Percentiles rank a stretch among this genome's conserved stretches.
phyloP scores from a whole-genome alignment of 2,888 invertebrate genomes.

The Drosophila kuntzei region DNA sequence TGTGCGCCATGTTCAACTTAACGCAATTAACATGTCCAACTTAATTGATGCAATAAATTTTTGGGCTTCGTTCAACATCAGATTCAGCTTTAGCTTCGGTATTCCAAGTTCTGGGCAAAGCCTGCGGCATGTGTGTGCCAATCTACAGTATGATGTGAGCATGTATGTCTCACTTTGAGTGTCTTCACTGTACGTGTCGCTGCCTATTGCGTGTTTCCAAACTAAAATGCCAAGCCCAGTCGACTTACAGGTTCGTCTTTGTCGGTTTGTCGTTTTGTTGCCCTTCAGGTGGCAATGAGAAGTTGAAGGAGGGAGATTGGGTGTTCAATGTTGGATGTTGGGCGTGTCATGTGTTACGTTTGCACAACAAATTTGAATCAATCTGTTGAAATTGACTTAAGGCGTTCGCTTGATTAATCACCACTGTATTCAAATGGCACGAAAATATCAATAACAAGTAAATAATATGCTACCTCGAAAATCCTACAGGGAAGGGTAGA shows the following conservation, averaged over 20 bases:
- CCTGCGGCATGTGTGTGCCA: slow-evolving; percentile 16
- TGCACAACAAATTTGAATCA: slow-evolving; percentile 78
- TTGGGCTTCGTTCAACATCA: slow-evolving; percentile 52
- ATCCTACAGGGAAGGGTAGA: neutral
- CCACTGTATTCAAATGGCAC: slow-evolving; percentile 48
- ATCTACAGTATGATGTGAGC: slow-evolving; percentile 3
- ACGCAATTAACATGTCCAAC: slow-evolving; percentile 83
- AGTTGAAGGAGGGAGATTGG: neutral
- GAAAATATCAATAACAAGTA: slow-evolving; percentile 21
- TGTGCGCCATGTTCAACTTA: slow-evolving; percentile 82
- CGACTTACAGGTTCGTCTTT: neutral
- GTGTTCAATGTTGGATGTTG: slow-evolving; percentile 6
- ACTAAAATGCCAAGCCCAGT: slow-evolving; percentile 51
- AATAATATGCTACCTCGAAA: slow-evolving; percentile 1
- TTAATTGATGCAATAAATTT: slow-evolving; percentile 82
- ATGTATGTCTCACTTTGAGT: slow-evolving; percentile 34
- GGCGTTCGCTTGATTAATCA: slow-evolving; percentile 78
- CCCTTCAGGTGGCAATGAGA: slow-evolving; percentile 3
- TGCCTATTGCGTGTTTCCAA: slow-evolving; percentile 74
- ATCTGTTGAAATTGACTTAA: slow-evolving; percentile 80
- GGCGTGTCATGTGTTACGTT: slow-evolving; percentile 57
- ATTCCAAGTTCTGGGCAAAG: slow-evolving; percentile 8
- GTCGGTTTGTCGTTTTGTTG: slow-evolving; percentile 6
- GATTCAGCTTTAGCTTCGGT: neutral
- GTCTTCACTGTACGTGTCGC: slow-evolving; percentile 66